phyloP scores from a whole-genome alignment of 1,140 invertebrate species.

The Brachionus plicatilis region DNA sequence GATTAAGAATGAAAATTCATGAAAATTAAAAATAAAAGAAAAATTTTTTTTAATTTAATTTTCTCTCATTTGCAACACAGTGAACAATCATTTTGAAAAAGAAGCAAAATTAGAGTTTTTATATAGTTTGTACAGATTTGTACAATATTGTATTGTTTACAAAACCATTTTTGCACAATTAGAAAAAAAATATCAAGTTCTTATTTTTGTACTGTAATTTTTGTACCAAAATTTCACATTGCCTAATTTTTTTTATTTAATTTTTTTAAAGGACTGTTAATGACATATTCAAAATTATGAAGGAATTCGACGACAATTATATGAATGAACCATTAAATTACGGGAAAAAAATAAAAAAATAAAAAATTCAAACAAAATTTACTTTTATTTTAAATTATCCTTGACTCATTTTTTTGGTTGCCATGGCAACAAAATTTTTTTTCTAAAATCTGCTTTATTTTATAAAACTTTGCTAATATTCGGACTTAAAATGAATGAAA shows the following conservation, averaged over 20 bases:
- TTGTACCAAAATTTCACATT: too few relatives aligned
- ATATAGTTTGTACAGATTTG: too few relatives aligned
- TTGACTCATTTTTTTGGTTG: background rate
- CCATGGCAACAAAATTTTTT: background rate
- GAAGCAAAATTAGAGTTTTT: too few relatives aligned
- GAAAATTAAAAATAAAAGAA: too few relatives aligned
- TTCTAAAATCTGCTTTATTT: background rate
- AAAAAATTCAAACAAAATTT: background rate
- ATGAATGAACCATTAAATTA: background rate
- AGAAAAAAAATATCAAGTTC: too few relatives aligned
- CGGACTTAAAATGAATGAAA: slow-evolving; percentile 14
- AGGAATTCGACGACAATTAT: background rate
- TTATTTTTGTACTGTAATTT: too few relatives aligned
- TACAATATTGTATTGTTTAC: too few relatives aligned
- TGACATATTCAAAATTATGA: slow-evolving; percentile 36
- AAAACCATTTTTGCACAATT: too few relatives aligned
- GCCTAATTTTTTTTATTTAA: background rate
- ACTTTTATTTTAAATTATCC: background rate
- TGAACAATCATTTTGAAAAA: too few relatives aligned
- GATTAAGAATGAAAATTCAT: too few relatives aligned
- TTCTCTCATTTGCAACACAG: too few relatives aligned
- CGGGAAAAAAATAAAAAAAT: slow-evolving; percentile 11
- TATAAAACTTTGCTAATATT: background rate
- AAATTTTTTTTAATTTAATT: too few relatives aligned
- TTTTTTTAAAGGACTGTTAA: slow-evolving; percentile 5